Evolutionary conservation across 2,888 invertebrate genomes (phyloP).

Genomic region (Drosophila limbata): DNA sequence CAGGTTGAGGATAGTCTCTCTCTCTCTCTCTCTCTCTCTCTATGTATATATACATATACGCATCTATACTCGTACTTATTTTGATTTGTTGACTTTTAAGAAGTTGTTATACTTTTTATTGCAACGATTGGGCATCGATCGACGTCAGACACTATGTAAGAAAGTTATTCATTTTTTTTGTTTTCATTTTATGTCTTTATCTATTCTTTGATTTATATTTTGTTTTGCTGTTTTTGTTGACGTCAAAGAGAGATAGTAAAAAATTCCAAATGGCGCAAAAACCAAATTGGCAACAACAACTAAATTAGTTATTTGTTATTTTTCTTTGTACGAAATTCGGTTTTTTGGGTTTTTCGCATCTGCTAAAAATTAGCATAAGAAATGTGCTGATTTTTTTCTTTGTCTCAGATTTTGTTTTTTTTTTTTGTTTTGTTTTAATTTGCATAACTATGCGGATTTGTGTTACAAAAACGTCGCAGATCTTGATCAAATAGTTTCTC

Average conservation of each 20-base stretch:
- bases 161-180: slow-evolving; percentile 3
- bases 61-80: not conserved
- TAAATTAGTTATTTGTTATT: slow-evolving; percentile 50
- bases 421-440: slow-evolving; percentile 52
- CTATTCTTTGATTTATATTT: slow-evolving; percentile 51
- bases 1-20: slow-evolving; percentile 20
- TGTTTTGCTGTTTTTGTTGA: slow-evolving; percentile 59
- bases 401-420: slow-evolving; percentile 1
- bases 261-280: slow-evolving; percentile 52
- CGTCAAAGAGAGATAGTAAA: slow-evolving; percentile 52
- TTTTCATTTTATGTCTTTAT: slow-evolving; percentile 19
- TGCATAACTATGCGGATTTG: slow-evolving; percentile 79
- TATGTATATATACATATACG: not conserved
- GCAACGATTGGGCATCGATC: slow-evolving; percentile 24
- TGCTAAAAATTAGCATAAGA: slow-evolving; percentile 78
- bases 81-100: slow-evolving; percentile 1
- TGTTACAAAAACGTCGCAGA: slow-evolving; percentile 56
- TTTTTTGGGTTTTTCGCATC: slow-evolving; percentile 66
- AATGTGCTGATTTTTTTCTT: slow-evolving; percentile 71
- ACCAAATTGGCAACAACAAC: slow-evolving; percentile 52
- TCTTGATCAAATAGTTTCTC: slow-evolving; percentile 50
- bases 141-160: slow-evolving; percentile 19
- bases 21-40: too few relatives aligned
- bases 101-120: slow-evolving; percentile 34
- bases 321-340: slow-evolving; percentile 43